Percentiles rank a stretch among this genome's conserved stretches.
Evolutionary conservation across 2,888 invertebrate genomes (phyloP).

Genomic region (Argyresthia albistria): DNA sequence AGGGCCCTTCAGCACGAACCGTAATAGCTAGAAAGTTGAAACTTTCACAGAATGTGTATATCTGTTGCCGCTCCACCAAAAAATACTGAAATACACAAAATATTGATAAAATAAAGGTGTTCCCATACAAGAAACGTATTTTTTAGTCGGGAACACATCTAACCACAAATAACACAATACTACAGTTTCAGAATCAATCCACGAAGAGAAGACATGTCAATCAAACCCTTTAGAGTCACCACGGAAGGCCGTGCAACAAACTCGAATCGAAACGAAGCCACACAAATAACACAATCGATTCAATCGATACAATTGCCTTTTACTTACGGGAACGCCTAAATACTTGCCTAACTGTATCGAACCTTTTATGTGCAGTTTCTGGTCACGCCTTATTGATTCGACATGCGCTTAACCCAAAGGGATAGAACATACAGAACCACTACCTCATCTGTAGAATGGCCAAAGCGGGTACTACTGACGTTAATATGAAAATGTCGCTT

Average conservation of each 20-base stretch:
- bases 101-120: too few species aligned
- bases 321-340: slow-evolving; percentile 28
- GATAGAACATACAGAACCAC: too few species aligned
- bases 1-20: too few species aligned
- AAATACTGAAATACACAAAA: too few species aligned
- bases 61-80: too few species aligned
- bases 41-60: too few species aligned
- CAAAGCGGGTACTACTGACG: too few species aligned
- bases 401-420: too few species aligned
- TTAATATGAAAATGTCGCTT: too few species aligned
- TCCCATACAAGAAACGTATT: not conserved
- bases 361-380: slow-evolving; percentile 1
- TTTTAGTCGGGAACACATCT: not conserved
- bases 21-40: too few species aligned
- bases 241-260: slow-evolving; percentile 5
- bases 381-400: not conserved
- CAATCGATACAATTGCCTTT: slow-evolving; percentile 37
- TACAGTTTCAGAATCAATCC: not conserved
- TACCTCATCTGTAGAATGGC: too few species aligned
- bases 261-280: slow-evolving; percentile 1
- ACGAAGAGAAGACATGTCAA: slow-evolving; percentile 21
- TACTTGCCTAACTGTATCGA: slow-evolving; percentile 14
- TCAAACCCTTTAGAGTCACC: slow-evolving; percentile 17
- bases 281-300: slow-evolving; percentile 20
- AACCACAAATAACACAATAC: not conserved